These are phyloP conservation scores for Oscheius sp. DNA, from an alignment of 2,888 invertebrate genomes.

Conservation along the genomic window DNA sequence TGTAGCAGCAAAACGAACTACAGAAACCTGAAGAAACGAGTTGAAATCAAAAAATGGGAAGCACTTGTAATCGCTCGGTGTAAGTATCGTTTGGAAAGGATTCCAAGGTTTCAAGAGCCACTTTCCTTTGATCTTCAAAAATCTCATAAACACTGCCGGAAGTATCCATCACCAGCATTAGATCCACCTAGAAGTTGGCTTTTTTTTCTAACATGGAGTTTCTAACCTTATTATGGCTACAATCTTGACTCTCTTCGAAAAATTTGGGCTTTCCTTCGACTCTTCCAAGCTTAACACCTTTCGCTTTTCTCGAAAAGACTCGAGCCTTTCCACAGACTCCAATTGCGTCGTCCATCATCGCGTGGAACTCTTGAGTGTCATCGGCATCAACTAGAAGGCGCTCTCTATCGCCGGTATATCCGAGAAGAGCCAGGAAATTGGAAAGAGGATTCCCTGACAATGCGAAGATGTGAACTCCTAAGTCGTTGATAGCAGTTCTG, in stretches of 20 bases:
- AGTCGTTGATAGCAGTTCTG: slow-evolving; percentile 20
- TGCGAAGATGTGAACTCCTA: slow-evolving; percentile 37
- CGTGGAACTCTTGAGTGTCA: slow-evolving; percentile 24
- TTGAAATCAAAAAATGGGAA: no score
- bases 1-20: slow-evolving; percentile 53
- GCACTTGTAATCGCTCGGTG: slow-evolving; percentile 28
- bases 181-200: slow-evolving; percentile 43
- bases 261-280: slow-evolving; percentile 5
- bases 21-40: slow-evolving; percentile 31
- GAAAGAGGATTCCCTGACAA: slow-evolving; percentile 37
- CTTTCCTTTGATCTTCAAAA: slow-evolving; percentile 50
- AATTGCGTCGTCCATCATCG: slow-evolving; percentile 2
- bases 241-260: slow-evolving; percentile 21
- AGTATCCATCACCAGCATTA: slow-evolving; percentile 59
- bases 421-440: slow-evolving; percentile 35
- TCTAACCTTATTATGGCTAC: slow-evolving; percentile 5
- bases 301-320: slow-evolving; percentile 1
- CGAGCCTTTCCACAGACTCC: background rate
- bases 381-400: slow-evolving; percentile 16
- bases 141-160: slow-evolving; percentile 52
- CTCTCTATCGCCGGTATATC: slow-evolving; percentile 39
- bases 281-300: slow-evolving; percentile 5
- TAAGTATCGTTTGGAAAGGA: slow-evolving; percentile 31
- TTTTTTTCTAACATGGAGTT: background rate
- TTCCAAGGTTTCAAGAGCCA: slow-evolving; percentile 48